Evolutionary conservation across 2,113 vertebrate species (phyloP).

Genomic region (Ginglymostoma cirratum): DNA sequence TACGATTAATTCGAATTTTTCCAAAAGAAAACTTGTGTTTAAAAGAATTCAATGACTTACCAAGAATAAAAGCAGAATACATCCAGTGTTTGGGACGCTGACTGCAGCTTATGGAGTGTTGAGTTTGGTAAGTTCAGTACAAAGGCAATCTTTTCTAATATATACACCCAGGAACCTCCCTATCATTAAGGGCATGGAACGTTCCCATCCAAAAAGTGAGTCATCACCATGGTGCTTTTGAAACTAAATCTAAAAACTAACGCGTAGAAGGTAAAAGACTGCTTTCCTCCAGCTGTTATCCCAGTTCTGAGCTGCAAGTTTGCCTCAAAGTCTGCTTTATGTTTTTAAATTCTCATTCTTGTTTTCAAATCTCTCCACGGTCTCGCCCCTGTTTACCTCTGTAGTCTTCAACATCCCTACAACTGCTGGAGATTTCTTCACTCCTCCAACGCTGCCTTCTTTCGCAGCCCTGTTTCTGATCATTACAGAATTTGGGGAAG

Average conservation of each 20-base stretch:
- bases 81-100: background rate
- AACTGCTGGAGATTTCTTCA: too few species aligned
- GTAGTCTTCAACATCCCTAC: too few species aligned
- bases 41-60: background rate
- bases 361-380: background rate
- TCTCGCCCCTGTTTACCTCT: background rate
- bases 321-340: background rate
- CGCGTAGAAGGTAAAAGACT: background rate
- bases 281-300: background rate
- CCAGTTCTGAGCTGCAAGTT: background rate
- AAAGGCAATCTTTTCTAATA: background rate
- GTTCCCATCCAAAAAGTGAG: background rate
- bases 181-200: background rate
- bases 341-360: background rate
- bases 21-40: background rate
- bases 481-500: background rate
- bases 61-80: background rate
- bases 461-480: too few species aligned
- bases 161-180: background rate
- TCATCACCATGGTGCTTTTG: background rate
- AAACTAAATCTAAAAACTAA: background rate
- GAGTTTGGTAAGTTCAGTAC: background rate
- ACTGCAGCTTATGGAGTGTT: background rate
- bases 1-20: background rate
- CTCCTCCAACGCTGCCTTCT: too few species aligned